Conservation (phyloP, 2,888 invertebrate genomes). For the Andrena haemorrhoa region DNA sequence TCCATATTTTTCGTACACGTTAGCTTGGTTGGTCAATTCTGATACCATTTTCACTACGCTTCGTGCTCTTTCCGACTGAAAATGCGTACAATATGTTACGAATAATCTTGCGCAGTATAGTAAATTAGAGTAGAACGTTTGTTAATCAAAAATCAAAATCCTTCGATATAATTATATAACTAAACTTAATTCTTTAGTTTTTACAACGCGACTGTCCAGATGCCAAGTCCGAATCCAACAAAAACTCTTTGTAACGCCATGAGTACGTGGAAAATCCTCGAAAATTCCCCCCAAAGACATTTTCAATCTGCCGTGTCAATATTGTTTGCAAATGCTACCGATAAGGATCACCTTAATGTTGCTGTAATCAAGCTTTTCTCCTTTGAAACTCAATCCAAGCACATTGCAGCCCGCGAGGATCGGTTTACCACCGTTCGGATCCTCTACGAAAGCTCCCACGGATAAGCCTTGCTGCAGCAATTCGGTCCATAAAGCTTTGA, state of each 20-base stretch:
- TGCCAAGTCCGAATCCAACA: too few species aligned
- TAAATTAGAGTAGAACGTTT: neutral
- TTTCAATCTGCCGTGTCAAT: too few species aligned
- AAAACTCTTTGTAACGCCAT: too few species aligned
- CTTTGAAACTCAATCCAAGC: conserved; percentile 63
- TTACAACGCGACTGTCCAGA: too few species aligned
- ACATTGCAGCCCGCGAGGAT: conserved; percentile 82
- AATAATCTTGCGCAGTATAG: too few species aligned
- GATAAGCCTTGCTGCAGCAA: conserved; percentile 77
- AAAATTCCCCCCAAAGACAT: too few species aligned
- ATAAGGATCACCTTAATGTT: conserved; percentile 54
- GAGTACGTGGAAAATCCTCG: too few species aligned
- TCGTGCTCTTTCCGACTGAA: neutral
- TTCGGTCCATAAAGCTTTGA: conserved; percentile 74
- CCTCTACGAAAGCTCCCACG: conserved; percentile 81
- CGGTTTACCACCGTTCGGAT: conserved; percentile 76
- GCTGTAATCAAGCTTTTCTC: conserved; percentile 43
- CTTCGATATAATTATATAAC: too few species aligned
- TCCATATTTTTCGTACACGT: conserved; percentile 71
- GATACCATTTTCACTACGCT: conserved; percentile 34
- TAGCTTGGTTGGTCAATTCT: conserved; percentile 57
- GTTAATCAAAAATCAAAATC: too few species aligned
- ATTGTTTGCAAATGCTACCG: too few species aligned
- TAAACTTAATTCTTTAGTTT: too few species aligned
- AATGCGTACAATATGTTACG: neutral